These are phyloP conservation scores for Microctonus aethiopoides DNA, from an alignment of 2,888 invertebrate species.

Conservation along the genomic window DNA sequence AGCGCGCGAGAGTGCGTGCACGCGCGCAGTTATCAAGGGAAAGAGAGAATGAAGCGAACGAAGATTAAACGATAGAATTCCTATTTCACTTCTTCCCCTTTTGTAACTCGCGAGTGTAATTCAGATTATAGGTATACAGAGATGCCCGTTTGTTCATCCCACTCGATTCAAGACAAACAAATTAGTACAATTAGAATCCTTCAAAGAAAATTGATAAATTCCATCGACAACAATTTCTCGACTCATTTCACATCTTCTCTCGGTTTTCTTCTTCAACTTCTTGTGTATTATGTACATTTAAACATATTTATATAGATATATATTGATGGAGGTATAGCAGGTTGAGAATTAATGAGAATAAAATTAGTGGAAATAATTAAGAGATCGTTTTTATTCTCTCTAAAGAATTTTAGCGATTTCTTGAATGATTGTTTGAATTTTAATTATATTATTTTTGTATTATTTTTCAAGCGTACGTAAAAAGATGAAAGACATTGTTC, in stretches of 20 bases:
- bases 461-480: background rate
- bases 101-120: conserved; percentile 35
- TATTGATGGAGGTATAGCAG: conserved; percentile 33
- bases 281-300: conserved; percentile 3
- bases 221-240: conserved; percentile 66
- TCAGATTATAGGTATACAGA: background rate
- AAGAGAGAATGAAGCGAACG: conserved; percentile 36
- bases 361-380: conserved; percentile 55
- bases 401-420: conserved; percentile 34
- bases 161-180: conserved; percentile 59
- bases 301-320: conserved; percentile 10
- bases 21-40: conserved; percentile 2
- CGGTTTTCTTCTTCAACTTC: conserved; percentile 27
- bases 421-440: background rate
- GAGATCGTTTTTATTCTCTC: conserved; percentile 55
- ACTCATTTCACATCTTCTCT: conserved; percentile 62
- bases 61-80: conserved; percentile 66
- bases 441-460: background rate
- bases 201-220: conserved; percentile 68
- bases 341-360: conserved; percentile 47
- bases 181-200: conserved; percentile 67
- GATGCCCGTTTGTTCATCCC: conserved; percentile 11
- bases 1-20: background rate
- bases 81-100: conserved; percentile 43
- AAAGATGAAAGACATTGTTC: background rate